These are phyloP conservation scores for Avahi laniger DNA, from an alignment of 2,797 vertebrate species.

Conservation along the genomic window DNA sequence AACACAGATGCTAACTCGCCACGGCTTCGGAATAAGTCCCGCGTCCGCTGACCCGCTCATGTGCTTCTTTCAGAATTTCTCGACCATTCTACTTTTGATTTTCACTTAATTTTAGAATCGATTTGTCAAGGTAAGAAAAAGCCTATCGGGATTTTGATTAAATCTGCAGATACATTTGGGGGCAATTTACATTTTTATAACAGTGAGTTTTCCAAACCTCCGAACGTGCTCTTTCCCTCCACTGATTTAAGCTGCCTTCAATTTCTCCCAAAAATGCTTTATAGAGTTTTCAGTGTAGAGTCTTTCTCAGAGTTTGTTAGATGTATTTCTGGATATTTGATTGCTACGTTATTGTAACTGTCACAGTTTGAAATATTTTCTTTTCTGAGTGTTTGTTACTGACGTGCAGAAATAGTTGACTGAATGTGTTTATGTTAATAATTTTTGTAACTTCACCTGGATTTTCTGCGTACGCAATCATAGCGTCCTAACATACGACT, in stretches of 20 bases:
- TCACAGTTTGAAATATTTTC: neutral
- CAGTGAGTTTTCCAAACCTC: neutral
- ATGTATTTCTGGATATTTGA: neutral
- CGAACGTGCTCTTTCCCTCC: fast-evolving
- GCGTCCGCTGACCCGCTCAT: fast-evolving
- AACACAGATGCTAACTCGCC: too few relatives aligned
- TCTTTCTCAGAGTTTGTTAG: neutral
- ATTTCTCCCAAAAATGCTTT: neutral
- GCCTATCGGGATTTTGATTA: neutral
- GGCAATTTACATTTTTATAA: neutral
- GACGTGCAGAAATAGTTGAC: neutral
- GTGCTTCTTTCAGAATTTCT: neutral
- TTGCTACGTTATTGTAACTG: neutral
- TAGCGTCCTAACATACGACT: fast-evolving
- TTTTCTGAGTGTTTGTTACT: neutral
- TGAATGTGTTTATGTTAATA: neutral
- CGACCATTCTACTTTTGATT: neutral
- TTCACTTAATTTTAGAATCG: neutral
- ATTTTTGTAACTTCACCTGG: neutral
- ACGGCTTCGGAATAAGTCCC: fast-evolving
- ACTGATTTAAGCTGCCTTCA: neutral
- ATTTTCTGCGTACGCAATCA: neutral
- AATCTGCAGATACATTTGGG: neutral
- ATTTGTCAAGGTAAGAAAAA: neutral
- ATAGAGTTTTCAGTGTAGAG: neutral